Evolutionary conservation across 2,797 vertebrate genomes (phyloP).

Genomic region (Cuculus canorus): DNA sequence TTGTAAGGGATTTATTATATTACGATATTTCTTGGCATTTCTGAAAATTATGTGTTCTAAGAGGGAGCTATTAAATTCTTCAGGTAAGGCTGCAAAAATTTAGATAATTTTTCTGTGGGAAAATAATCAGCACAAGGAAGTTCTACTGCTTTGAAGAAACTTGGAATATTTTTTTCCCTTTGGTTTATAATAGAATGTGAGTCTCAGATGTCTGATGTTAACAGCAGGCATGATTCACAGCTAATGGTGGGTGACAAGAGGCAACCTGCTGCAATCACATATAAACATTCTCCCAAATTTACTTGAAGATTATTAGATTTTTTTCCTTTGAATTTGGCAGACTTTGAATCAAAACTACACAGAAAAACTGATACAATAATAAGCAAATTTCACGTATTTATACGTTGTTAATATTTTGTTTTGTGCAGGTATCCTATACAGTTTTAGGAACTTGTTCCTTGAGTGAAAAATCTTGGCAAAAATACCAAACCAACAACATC

Average conservation of each 20-base stretch:
- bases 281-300: not conserved
- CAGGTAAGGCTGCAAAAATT: not conserved
- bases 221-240: not conserved
- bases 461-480: not conserved
- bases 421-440: not conserved
- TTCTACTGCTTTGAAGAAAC: not conserved
- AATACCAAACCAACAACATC: not conserved
- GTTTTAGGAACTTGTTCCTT: not conserved
- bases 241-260: not conserved
- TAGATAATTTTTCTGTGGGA: not conserved
- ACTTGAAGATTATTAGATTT: not conserved
- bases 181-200: not conserved
- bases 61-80: not conserved
- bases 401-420: not conserved
- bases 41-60: not conserved
- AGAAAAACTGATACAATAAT: not conserved
- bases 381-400: not conserved
- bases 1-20: not conserved
- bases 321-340: not conserved
- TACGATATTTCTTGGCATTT: not conserved
- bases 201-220: not conserved
- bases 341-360: not conserved
- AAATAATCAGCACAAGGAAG: not conserved
- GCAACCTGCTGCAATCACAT: not conserved
- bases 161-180: not conserved